Base-by-base conservation (phyloP, 2,797 vertebrate species). In the Pseudopleuronectes americanus region DNA sequence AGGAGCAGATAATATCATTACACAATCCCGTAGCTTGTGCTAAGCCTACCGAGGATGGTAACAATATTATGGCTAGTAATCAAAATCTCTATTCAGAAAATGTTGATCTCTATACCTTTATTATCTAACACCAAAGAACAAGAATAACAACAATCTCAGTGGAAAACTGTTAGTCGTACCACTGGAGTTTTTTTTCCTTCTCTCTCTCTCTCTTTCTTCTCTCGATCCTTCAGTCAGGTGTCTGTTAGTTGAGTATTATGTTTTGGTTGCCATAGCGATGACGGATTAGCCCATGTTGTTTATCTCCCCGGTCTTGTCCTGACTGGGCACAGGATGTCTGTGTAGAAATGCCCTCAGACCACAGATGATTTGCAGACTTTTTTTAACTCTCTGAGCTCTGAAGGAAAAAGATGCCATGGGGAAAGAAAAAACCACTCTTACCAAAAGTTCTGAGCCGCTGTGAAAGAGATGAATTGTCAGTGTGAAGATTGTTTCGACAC, bases 231-330 rank as follows among this genome's bases (percentile, higher is more conserved):
- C 71, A 68, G 83, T 83, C 77, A 83, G 75, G 81, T 89, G 83
- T 84, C 64, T 82, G 31, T 71, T 71, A 64, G 68, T 57, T 51
- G 45, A 78, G 74, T 76, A 54, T 84, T 76, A 80, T 85, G 71
- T 74, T 81, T 82, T 69, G 72, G 88, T 90, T 82, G 86, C 89
- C 83, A 86, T 87, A 70, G 78, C 9, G 4, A 89, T 72, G 23
- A 62, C 54, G 77, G 81, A 89, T 87, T 84, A 77, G 85, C 76
- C 81, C 78, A 77, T 83, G 81, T 77, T 87, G 81, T 82, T 85
- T 87, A 81, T 86, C 71, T 86, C 75, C 79, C 81, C 88, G 69
- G 65, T 80, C 72, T 75, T 64, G 57, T 72, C 53, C 66, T 67
- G 75, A 77, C 83, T 79, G 60, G 58, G 57, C 57, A 64, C 56